Evolutionary conservation across 1,140 invertebrate genomes (phyloP).

Genomic region (Trypoxylus dichotomus): DNA sequence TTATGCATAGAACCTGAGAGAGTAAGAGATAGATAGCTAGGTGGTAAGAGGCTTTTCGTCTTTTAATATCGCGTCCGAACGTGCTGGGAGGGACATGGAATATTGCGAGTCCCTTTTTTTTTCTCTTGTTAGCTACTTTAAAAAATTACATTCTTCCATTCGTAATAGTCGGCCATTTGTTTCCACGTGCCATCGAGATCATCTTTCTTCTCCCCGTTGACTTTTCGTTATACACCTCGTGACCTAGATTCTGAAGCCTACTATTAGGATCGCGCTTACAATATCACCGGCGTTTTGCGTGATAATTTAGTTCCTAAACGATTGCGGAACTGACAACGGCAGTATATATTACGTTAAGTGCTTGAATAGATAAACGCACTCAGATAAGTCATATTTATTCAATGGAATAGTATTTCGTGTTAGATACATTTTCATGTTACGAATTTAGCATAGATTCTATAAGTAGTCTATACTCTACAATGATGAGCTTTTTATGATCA

Average conservation of each 20-base stretch:
- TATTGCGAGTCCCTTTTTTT: background rate
- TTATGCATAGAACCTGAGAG: background rate
- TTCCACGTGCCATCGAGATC: slow-evolving; percentile 10
- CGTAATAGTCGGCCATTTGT: background rate
- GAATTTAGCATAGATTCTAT: too few relatives aligned
- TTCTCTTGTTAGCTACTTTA: slow-evolving; percentile 18
- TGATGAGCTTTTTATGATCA: too few relatives aligned
- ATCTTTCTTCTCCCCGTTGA: background rate
- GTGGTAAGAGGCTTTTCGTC: slow-evolving; percentile 6
- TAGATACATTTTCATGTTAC: too few relatives aligned
- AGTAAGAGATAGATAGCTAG: background rate
- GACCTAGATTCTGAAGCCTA: slow-evolving; percentile 13
- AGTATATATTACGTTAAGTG: too few relatives aligned
- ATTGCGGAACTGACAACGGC: too few relatives aligned
- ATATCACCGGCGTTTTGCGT: background rate
- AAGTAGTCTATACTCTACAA: too few relatives aligned
- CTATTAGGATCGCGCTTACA: background rate
- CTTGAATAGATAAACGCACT: too few relatives aligned
- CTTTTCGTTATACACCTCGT: background rate
- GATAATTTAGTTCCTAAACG: background rate
- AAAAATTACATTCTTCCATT: slow-evolving; percentile 16
- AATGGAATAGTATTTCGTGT: too few relatives aligned
- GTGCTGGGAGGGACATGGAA: background rate
- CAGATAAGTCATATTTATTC: too few relatives aligned
- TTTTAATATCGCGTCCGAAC: slow-evolving; percentile 11